Evolutionary conservation across 53 echinoderm and acorn worm species (phyloP).

Genomic region (Temnopleurus reevesii): DNA sequence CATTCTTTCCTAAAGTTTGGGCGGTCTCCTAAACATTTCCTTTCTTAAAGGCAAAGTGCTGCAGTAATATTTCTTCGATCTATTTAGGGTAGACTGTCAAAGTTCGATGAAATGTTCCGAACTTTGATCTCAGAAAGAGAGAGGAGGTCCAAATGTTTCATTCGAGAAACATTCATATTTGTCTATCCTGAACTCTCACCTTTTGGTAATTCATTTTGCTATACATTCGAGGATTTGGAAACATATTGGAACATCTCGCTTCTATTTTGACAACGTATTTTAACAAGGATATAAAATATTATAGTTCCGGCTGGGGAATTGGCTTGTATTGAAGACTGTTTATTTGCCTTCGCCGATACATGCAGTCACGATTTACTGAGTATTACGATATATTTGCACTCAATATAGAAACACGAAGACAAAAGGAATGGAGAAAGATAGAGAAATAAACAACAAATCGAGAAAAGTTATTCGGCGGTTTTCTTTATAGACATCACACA

Average conservation of each 20-base stretch:
- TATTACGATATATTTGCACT: not conserved
- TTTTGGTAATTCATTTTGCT: not conserved
- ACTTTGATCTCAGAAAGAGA: not conserved
- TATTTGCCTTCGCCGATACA: not conserved
- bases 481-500: too few relatives aligned
- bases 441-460: not conserved
- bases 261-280: slow-evolving; percentile 21
- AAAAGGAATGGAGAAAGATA: not conserved
- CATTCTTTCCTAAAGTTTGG: too few relatives aligned
- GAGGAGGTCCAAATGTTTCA: not conserved
- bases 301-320: slow-evolving; percentile 15
- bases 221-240: not conserved
- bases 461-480: too few relatives aligned
- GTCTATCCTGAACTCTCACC: not conserved
- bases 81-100: not conserved
- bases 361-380: not conserved
- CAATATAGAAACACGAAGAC: not conserved
- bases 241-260: not conserved
- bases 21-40: too few relatives aligned
- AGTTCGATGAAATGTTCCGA: slow-evolving; percentile 1
- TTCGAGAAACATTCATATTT: not conserved
- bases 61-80: not conserved
- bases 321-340: not conserved
- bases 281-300: not conserved
- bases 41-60: too few relatives aligned